phyloP scores from a whole-genome alignment of 2,113 vertebrate genomes.

The Ceyx melanurus region DNA sequence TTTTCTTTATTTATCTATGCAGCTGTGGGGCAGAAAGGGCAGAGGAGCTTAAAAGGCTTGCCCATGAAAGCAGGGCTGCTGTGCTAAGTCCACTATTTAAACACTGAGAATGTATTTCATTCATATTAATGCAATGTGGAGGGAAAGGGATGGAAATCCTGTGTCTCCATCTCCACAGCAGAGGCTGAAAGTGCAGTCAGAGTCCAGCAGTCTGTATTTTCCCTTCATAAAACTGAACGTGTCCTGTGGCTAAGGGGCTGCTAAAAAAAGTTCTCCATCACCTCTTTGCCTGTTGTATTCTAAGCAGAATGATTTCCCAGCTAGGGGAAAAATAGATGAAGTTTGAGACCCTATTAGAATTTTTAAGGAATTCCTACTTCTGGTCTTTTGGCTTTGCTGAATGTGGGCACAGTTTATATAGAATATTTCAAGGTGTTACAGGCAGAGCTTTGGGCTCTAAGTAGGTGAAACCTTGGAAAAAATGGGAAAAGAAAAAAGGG shows the following conservation, averaged over 20 bases:
- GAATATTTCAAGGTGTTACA: conserved; percentile 13
- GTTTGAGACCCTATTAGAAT: conserved; percentile 63
- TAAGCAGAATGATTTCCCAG: conserved; percentile 61
- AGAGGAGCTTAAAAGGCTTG: conserved; percentile 53
- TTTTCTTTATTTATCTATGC: conserved; percentile 58
- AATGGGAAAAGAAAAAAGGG: conserved; percentile 6
- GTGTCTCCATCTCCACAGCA: neutral
- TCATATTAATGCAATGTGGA: conserved; percentile 8
- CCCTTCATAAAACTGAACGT: neutral
- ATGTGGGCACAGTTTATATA: neutral
- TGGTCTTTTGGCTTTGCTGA: conserved; percentile 49
- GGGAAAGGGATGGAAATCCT: neutral
- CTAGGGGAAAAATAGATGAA: conserved; percentile 47
- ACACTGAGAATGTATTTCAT: neutral
- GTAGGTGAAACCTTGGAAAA: neutral
- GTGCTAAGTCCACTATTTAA: conserved; percentile 53
- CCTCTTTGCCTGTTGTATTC: conserved; percentile 7
- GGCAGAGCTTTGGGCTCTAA: conserved; percentile 25
- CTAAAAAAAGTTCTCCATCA: neutral
- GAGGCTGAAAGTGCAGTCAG: neutral
- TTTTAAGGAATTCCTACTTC: conserved; percentile 64
- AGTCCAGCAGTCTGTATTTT: neutral
- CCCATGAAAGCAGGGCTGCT: conserved; percentile 43
- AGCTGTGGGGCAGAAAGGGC: conserved; percentile 37
- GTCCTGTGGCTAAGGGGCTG: neutral